phyloP scores from a whole-genome alignment of 1,140 invertebrate species.

The Tetramorium alpestre region DNA sequence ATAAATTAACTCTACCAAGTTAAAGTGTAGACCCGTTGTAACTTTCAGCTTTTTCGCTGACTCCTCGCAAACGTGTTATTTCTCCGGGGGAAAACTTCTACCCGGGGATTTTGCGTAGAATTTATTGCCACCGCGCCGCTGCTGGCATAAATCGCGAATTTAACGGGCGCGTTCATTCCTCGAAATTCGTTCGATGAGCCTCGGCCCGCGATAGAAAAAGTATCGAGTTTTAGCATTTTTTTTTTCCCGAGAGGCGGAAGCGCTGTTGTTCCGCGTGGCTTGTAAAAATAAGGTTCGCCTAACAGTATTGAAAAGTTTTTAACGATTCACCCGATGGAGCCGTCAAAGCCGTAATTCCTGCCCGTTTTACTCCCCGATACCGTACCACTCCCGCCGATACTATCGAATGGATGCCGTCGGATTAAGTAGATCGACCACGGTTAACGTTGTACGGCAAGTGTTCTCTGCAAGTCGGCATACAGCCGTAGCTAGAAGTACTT shows the following conservation, averaged over 20 bases:
- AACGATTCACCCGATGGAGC: slow-evolving; percentile 40
- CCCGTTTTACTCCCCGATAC: slow-evolving; percentile 24
- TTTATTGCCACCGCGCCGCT: slow-evolving; percentile 34
- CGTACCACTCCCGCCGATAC: neutral
- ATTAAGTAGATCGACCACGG: slow-evolving; percentile 43
- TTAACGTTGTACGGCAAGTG: slow-evolving; percentile 30
- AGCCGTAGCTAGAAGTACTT: slow-evolving; percentile 9
- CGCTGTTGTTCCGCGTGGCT: slow-evolving; percentile 27
- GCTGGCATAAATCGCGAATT: slow-evolving; percentile 58
- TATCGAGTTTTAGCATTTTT: slow-evolving; percentile 31
- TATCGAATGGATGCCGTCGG: slow-evolving; percentile 21
- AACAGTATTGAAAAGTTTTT: slow-evolving; percentile 48
- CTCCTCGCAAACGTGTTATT: slow-evolving; percentile 42
- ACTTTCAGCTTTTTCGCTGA: slow-evolving; percentile 40
- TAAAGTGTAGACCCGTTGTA: neutral
- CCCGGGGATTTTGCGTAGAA: slow-evolving; percentile 31
- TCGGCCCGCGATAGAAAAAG: neutral
- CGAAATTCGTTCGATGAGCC: slow-evolving; percentile 49
- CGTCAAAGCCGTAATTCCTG: slow-evolving; percentile 32
- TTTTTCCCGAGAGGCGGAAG: neutral
- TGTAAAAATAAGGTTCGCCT: slow-evolving; percentile 42
- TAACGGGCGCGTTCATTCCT: slow-evolving; percentile 35
- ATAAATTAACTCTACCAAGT: slow-evolving; percentile 34
- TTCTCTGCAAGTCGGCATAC: slow-evolving; percentile 22
- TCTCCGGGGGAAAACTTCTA: slow-evolving; percentile 28